Conservation (phyloP, 2,888 invertebrate genomes). For the Rhodophaea formosa region DNA sequence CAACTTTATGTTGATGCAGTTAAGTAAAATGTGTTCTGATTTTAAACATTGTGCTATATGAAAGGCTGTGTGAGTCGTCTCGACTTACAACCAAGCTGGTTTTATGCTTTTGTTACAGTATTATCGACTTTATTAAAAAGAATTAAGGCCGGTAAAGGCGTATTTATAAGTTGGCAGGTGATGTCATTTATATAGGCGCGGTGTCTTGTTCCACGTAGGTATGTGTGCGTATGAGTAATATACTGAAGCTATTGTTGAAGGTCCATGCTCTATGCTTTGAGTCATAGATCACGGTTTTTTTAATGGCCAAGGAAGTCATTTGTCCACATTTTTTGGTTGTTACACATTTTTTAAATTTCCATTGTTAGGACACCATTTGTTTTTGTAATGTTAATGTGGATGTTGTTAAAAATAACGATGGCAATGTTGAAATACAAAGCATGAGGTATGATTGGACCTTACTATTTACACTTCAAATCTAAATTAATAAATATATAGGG, state of each 20-base stretch:
- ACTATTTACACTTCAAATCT: too few species aligned
- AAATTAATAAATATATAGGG: too few species aligned
- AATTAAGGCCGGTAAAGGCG: background rate
- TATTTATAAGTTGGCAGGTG: constrained; percentile 32
- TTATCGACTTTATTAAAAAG: constrained; percentile 39
- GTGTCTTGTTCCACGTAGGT: constrained; percentile 38
- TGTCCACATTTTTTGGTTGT: constrained; percentile 40
- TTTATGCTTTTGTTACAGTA: constrained; percentile 27
- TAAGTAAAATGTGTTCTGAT: constrained; percentile 2
- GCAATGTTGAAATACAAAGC: too few species aligned
- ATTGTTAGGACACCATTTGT: constrained; percentile 45
- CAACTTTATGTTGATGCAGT: constrained; percentile 32
- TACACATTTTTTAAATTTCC: constrained; percentile 39
- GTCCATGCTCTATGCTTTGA: constrained; percentile 59
- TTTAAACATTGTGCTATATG: background rate
- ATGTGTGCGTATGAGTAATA: constrained; percentile 26
- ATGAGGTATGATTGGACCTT: too few species aligned
- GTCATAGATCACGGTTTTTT: constrained; percentile 28
- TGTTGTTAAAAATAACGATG: background rate
- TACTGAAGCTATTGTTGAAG: constrained; percentile 38
- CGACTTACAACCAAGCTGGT: constrained; percentile 27
- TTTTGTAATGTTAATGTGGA: constrained; percentile 12
- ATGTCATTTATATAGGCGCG: constrained; percentile 52
- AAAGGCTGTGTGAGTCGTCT: constrained; percentile 31
- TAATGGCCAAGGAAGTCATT: constrained; percentile 53